Base-by-base conservation (phyloP, 2,797 vertebrate genomes). In the Spinibarbus caldwelli region DNA sequence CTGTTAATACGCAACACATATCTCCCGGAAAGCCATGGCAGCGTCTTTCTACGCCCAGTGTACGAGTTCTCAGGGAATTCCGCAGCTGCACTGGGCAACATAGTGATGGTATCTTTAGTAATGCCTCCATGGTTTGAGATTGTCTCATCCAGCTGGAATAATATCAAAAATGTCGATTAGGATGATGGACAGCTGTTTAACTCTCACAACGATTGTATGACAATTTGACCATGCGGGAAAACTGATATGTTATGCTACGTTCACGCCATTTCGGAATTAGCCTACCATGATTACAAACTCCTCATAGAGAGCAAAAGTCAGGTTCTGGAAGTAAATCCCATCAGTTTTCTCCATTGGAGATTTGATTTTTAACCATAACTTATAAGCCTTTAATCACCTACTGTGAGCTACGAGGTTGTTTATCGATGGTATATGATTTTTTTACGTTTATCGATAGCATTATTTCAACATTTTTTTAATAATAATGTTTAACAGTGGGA, bases 21-120 rank as follows among this genome's bases (percentile, higher is more conserved):
- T 91, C 92, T 93, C 94, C 76, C 92, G 7, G 82, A 88, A 90
- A 86, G 88, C 84, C 86, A 88, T 91, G 86, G 54, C 90, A 87
- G 88, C 70, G 38, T 88, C 85, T 85, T 85, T 90, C 91, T 91
- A 91, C 86, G 52, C 92, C 89, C 92, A 89, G 92, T 94, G 85
- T 90, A 91, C 90, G 92, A 89, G 93, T 92, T 94, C 95, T 96
- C 95, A 96, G 95, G 95, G 94, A 95, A 93, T 94, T 92, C 91
- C 90, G 90, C 93, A 91, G 93, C 92, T 92, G 90, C 90, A 93
- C 93, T 92, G 92, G 93, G 91, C 81, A 88, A 73, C 43, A 87
- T 88, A 29, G 67, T 84, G 72, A 84, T 86, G 78, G n/a, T 83
- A 78, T 86, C 85, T 79, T 76, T 70, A 59, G 82, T 89, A 85